These are phyloP conservation scores for Scrobipalpa atriplicella DNA, from an alignment of 2,888 invertebrate genomes.

Conservation along the genomic window DNA sequence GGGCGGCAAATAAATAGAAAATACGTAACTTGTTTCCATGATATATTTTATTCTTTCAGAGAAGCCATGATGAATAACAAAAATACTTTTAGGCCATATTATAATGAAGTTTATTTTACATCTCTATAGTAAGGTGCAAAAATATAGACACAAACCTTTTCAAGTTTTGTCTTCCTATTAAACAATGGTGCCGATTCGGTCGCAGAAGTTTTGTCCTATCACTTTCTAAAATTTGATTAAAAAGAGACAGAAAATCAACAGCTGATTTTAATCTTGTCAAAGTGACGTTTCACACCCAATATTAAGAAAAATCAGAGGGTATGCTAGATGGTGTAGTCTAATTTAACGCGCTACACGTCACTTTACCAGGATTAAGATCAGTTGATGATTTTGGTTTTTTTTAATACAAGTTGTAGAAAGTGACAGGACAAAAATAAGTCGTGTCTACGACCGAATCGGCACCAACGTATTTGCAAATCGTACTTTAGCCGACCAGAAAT, in stretches of 20 bases:
- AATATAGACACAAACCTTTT: constrained; percentile 4
- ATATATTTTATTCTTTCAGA: constrained; percentile 8
- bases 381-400: no score
- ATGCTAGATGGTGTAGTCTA: no score
- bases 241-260: no score
- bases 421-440: neutral
- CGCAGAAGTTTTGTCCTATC: no score
- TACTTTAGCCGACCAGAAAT: constrained; percentile 23
- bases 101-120: constrained; percentile 6
- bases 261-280: no score
- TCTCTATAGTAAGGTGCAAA: constrained; percentile 5
- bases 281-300: no score
- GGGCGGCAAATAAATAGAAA: neutral
- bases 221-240: no score
- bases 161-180: neutral
- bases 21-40: neutral
- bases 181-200: neutral
- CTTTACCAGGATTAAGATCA: no score
- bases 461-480: neutral
- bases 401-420: no score
- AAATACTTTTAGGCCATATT: constrained; percentile 12
- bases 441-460: neutral
- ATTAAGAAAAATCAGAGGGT: no score
- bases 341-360: no score
- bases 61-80: constrained; percentile 29